phyloP scores from a whole-genome alignment of 2,888 invertebrate species.

The Calameuta pallipes region DNA sequence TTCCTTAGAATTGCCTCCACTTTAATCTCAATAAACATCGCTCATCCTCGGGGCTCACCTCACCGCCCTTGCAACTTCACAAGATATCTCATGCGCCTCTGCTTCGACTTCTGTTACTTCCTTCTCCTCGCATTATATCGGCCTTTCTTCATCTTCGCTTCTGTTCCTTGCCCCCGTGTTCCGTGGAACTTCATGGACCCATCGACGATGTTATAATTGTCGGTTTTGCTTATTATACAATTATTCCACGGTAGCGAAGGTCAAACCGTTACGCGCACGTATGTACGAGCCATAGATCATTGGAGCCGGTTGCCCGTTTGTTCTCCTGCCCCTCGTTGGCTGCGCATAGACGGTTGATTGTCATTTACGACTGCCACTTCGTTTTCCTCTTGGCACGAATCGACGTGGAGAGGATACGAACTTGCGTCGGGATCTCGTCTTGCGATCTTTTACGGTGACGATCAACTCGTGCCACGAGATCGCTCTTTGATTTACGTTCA shows the following conservation, averaged over 20 bases:
- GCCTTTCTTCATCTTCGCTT: not conserved
- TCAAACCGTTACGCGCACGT: constrained; percentile 26
- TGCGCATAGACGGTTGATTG: constrained; percentile 41
- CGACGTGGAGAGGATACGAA: constrained; percentile 27
- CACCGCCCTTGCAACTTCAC: constrained; percentile 42
- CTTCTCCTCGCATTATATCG: not conserved
- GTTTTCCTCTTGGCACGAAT: constrained; percentile 17
- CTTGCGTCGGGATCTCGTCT: constrained; percentile 6
- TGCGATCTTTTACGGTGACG: not conserved
- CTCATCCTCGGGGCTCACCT: constrained; percentile 41
- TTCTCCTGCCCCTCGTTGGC: constrained; percentile 10
- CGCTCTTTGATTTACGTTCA: constrained; percentile 12
- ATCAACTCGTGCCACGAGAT: constrained; percentile 18
- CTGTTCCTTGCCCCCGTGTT: not conserved
- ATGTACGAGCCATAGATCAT: constrained; percentile 46
- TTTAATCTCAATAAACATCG: constrained; percentile 60
- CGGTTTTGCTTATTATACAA: constrained; percentile 53
- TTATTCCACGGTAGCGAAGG: constrained; percentile 51
- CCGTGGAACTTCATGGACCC: not conserved
- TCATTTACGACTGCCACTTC: constrained; percentile 49
- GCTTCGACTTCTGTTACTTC: not conserved
- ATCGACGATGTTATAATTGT: constrained; percentile 54
- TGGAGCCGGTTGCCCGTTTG: constrained; percentile 27
- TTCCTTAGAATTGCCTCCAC: constrained; percentile 44
- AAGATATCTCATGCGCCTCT: constrained; percentile 29